These are phyloP conservation scores for Cremastinae sp. DNA, from an alignment of 2,888 invertebrate genomes.

Conservation along the genomic window DNA sequence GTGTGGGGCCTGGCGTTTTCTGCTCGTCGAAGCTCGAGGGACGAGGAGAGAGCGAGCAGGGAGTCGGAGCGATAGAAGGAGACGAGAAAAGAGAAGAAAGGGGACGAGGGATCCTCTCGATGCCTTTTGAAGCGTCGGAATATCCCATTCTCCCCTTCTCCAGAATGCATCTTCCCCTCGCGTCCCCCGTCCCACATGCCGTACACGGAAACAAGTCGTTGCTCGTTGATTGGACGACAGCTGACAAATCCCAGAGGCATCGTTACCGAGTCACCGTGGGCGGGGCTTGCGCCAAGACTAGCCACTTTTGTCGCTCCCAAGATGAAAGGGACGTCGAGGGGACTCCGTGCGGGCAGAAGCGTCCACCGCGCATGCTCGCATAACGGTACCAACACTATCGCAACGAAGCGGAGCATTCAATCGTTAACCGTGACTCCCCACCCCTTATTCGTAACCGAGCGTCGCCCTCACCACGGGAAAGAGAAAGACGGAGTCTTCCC, in stretches of 20 bases:
- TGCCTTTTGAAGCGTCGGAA: conserved; percentile 8
- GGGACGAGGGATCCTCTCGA: conserved; percentile 2
- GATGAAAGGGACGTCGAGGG: neutral
- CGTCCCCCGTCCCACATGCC: conserved; percentile 50
- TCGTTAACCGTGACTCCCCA: conserved; percentile 63
- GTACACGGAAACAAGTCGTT: conserved; percentile 37
- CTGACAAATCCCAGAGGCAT: conserved; percentile 78
- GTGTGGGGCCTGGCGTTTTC: conserved; percentile 33
- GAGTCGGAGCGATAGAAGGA: too few relatives aligned
- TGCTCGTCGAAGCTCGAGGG: conserved; percentile 12
- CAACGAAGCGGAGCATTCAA: conserved; percentile 63
- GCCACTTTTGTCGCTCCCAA: conserved; percentile 22
- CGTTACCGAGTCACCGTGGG: conserved; percentile 69
- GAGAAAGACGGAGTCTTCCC: conserved; percentile 1
- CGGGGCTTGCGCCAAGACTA: conserved; percentile 65
- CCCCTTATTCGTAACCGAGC: conserved; percentile 27
- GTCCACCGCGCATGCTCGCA: conserved; percentile 73
- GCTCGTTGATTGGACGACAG: conserved; percentile 70
- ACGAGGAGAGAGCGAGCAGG: neutral
- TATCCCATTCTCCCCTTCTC: neutral
- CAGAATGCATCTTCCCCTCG: conserved; percentile 48
- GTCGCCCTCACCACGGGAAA: conserved; percentile 23
- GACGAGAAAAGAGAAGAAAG: conserved; percentile 9
- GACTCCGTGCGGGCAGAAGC: conserved; percentile 42
- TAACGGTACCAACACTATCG: conserved; percentile 71